These are phyloP conservation scores for Benthosema pterotum DNA, from an alignment of 2,797 vertebrate genomes.

Conservation along the genomic window DNA sequence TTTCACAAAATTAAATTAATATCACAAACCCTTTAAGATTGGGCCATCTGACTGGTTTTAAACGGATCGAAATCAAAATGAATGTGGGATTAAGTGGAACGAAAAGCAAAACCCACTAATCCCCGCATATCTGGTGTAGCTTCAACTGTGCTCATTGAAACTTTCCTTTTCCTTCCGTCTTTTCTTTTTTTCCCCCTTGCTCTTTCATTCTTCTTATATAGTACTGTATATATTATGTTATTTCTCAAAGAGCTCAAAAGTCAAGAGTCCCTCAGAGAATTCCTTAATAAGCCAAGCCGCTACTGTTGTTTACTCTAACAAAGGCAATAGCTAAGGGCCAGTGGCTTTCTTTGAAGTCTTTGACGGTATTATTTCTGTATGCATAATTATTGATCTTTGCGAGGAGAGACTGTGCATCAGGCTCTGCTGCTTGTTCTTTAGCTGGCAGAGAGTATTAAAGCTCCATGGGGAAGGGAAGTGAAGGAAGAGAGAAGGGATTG, in stretches of 20 bases:
- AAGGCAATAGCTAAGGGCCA: conserved; percentile 9
- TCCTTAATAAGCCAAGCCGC: not conserved
- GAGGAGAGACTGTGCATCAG: not conserved
- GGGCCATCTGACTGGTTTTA: conserved; percentile 8
- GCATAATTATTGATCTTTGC: conserved; percentile 30
- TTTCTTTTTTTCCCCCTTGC: no score
- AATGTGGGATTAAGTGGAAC: conserved; percentile 22
- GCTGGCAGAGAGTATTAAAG: conserved; percentile 19
- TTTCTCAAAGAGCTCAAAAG: conserved; percentile 18
- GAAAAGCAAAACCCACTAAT: conserved; percentile 29
- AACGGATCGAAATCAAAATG: conserved; percentile 15
- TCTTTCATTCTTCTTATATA: not conserved
- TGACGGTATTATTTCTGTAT: conserved; percentile 13
- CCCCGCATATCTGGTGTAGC: not conserved
- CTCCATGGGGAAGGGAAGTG: conserved; percentile 19
- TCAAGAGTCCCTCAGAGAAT: not conserved
- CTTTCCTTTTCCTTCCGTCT: no score
- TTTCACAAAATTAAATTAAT: no score
- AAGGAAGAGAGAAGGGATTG: conserved; percentile 33
- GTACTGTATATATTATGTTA: conserved; percentile 23
- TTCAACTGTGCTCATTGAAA: conserved; percentile 1
- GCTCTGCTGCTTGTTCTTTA: conserved; percentile 14
- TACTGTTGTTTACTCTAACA: conserved; percentile 5
- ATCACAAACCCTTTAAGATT: not conserved
- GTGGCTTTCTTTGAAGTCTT: conserved; percentile 10